phyloP scores from a whole-genome alignment of 2,888 invertebrate species.

The Adineta ricciae region DNA sequence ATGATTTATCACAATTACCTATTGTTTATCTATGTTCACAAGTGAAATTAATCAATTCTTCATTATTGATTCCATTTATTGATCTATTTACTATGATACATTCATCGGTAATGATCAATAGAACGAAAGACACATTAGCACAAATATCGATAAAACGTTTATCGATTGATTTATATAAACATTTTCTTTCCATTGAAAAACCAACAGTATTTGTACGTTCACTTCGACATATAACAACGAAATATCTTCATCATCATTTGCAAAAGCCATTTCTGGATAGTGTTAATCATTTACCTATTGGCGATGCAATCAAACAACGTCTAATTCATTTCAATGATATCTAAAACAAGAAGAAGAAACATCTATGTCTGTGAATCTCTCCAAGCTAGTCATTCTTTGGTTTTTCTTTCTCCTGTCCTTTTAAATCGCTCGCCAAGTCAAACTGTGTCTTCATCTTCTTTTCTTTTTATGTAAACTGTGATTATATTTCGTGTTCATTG shows the following conservation, averaged over 20 bases:
- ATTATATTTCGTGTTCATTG: not conserved
- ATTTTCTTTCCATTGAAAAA: not conserved
- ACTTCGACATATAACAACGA: not conserved
- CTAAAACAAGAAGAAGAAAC: not conserved
- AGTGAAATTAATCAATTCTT: not conserved
- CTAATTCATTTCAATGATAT: not conserved
- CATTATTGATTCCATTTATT: not conserved
- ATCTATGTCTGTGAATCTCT: too few species aligned
- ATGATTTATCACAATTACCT: not conserved
- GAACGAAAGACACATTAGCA: not conserved
- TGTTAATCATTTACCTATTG: not conserved
- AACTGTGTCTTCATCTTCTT: too few species aligned
- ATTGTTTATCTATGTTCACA: constrained; percentile 10
- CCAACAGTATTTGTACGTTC: not conserved
- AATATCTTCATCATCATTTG: not conserved
- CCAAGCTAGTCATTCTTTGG: not conserved
- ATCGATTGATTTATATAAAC: not conserved
- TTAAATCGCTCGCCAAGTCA: not conserved
- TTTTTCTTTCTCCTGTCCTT: not conserved
- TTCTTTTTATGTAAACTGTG: not conserved
- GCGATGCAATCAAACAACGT: not conserved
- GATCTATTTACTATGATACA: not conserved
- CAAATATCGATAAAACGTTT: not conserved
- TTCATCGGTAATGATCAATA: not conserved
- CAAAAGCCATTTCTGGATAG: not conserved